A percentile compares a stretch with the other conserved stretches of the same genome.
These are phyloP conservation scores for Aleiodes testaceus DNA, from an alignment of 2,888 invertebrate genomes.

Conservation along the genomic window DNA sequence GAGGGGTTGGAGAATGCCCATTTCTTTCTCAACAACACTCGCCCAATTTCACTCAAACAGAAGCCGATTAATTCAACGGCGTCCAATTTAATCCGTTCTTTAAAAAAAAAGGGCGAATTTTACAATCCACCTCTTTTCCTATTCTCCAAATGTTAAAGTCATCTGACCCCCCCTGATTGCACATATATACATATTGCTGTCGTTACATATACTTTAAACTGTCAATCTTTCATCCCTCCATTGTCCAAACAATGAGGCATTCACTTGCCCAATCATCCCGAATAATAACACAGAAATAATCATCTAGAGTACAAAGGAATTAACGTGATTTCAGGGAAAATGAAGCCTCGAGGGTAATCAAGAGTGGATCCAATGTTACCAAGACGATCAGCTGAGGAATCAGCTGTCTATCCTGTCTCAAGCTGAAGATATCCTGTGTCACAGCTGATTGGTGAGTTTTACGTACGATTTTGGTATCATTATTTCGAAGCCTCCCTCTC, in stretches of 20 bases:
- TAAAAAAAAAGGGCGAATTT: slow-evolving; percentile 34
- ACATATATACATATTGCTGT: slow-evolving; percentile 49
- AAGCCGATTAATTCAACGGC: slow-evolving; percentile 72
- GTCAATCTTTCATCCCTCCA: slow-evolving; percentile 64
- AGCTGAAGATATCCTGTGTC: slow-evolving; percentile 35
- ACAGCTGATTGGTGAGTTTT: slow-evolving; percentile 45
- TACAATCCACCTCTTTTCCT: background rate
- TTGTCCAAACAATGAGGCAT: no score
- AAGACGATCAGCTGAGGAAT: slow-evolving; percentile 50
- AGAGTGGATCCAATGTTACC: slow-evolving; percentile 32
- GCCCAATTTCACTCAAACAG: slow-evolving; percentile 65
- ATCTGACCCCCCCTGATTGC: slow-evolving; percentile 4
- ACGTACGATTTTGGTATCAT: slow-evolving; percentile 15
- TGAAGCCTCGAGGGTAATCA: slow-evolving; percentile 55
- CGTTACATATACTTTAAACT: slow-evolving; percentile 73
- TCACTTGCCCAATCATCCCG: no score
- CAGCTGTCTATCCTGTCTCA: slow-evolving; percentile 45
- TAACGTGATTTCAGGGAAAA: slow-evolving; percentile 42
- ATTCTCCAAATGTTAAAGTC: background rate
- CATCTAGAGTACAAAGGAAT: slow-evolving; percentile 1
- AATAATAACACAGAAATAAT: background rate
- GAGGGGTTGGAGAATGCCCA: background rate
- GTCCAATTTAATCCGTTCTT: slow-evolving; percentile 69
- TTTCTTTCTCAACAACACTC: slow-evolving; percentile 69
- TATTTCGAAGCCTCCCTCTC: background rate